phyloP scores from a whole-genome alignment of 2,797 vertebrate genomes.

The Harpagifer antarcticus region DNA sequence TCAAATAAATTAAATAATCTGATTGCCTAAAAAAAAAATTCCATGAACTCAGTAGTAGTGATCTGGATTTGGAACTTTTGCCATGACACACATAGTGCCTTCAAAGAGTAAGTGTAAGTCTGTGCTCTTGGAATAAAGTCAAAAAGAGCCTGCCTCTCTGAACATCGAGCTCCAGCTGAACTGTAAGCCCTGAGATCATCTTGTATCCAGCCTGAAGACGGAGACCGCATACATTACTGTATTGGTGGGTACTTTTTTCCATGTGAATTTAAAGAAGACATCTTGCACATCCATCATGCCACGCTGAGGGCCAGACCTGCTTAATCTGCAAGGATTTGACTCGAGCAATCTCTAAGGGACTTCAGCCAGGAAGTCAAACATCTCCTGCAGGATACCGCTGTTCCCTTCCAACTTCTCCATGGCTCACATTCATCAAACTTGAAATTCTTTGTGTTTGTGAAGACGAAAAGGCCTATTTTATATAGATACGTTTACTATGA shows the following conservation, averaged over 20 bases:
- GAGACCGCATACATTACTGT: constrained; percentile 31
- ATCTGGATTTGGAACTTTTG: neutral
- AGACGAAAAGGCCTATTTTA: constrained; percentile 1
- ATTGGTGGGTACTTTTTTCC: constrained; percentile 27
- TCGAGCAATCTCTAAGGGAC: constrained; percentile 32
- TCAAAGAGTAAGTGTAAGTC: neutral
- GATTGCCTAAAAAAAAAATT: neutral
- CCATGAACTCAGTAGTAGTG: neutral
- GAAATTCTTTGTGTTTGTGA: constrained; percentile 7
- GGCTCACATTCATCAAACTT: constrained; percentile 20
- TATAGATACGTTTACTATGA: constrained; percentile 16
- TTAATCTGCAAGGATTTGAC: constrained; percentile 41
- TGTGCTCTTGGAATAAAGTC: constrained; percentile 6
- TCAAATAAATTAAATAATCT: neutral
- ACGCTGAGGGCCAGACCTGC: constrained; percentile 27
- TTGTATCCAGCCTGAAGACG: constrained; percentile 34
- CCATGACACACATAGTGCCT: neutral
- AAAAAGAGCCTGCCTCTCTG: constrained; percentile 19
- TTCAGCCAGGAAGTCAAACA: constrained; percentile 31
- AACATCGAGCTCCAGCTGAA: constrained; percentile 36
- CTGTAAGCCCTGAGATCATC: constrained; percentile 31
- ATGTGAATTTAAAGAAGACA: constrained; percentile 45
- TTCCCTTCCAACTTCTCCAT: constrained; percentile 30
- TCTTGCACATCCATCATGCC: constrained; percentile 54
- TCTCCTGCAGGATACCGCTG: constrained; percentile 34